Evolutionary conservation across 1,140 invertebrate species (phyloP).

Genomic region (Mercenaria mercenaria): DNA sequence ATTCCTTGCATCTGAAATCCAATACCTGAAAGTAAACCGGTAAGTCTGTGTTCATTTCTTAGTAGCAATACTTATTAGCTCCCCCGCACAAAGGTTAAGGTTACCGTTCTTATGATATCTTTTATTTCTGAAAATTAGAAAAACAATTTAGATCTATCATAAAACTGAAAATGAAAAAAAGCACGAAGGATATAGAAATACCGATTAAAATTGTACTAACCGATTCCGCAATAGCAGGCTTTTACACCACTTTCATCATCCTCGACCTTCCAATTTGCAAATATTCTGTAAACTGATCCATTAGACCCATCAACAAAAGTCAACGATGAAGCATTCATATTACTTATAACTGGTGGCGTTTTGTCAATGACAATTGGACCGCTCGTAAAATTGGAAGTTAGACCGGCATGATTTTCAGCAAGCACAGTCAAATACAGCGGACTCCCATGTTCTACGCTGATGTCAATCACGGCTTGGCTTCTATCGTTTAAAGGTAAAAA

Average conservation of each 20-base stretch:
- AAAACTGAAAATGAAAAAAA: no score
- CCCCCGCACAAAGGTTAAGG: no score
- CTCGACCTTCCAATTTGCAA: conserved; percentile 42
- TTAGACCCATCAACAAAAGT: no score
- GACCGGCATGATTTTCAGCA: conserved; percentile 62
- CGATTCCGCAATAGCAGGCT: conserved; percentile 47
- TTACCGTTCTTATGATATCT: no score
- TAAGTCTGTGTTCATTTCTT: no score
- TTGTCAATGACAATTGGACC: conserved; percentile 50
- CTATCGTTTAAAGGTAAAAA: conserved; percentile 10
- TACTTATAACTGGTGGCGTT: conserved; percentile 51
- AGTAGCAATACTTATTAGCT: no score
- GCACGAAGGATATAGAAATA: no score
- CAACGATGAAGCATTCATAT: conserved; percentile 5
- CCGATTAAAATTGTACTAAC: no score
- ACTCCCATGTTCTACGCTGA: conserved; percentile 42
- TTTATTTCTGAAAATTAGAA: no score
- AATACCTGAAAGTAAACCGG: background rate
- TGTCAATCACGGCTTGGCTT: conserved; percentile 27
- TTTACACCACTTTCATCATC: conserved; percentile 60
- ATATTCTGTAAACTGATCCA: background rate
- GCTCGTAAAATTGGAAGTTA: conserved; percentile 44
- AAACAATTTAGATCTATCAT: no score
- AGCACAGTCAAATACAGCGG: conserved; percentile 55
- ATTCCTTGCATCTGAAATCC: background rate